phyloP scores from a whole-genome alignment of 2,113 vertebrate genomes.

The Pseudopipra pipra region DNA sequence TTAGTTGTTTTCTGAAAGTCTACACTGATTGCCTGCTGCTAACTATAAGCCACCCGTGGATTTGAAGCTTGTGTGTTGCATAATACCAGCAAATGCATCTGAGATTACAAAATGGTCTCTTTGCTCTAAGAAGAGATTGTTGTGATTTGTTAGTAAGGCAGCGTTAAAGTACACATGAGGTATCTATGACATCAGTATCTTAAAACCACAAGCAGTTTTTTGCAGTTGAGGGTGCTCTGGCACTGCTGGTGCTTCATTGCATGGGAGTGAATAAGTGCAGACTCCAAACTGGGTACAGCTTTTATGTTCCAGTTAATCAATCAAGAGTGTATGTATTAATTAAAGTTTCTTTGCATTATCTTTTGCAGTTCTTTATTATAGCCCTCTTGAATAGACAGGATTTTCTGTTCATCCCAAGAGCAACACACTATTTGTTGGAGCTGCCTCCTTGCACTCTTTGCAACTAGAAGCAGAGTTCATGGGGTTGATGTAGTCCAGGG shows the following conservation, averaged over 20 bases:
- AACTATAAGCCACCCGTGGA: not conserved
- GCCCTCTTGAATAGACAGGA: not conserved
- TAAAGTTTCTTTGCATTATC: not conserved
- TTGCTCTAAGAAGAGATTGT: conserved; percentile 12
- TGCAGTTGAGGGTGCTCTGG: not conserved
- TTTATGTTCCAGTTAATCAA: not conserved
- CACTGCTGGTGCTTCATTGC: not conserved
- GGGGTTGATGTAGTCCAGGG: not conserved
- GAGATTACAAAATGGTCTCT: conserved; percentile 37
- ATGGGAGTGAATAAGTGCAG: not conserved
- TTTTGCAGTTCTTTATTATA: not conserved
- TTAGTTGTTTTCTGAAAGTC: not conserved
- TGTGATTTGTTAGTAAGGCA: conserved; percentile 4
- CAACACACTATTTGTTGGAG: not conserved
- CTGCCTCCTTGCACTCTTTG: not conserved
- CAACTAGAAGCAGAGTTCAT: not conserved
- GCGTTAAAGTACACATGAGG: not conserved
- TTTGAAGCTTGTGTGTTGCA: conserved; percentile 19
- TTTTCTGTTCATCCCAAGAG: not conserved
- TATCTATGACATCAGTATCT: not conserved
- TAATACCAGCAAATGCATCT: conserved; percentile 20
- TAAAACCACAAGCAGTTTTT: not conserved
- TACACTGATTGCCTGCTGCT: not conserved
- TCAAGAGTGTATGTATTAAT: not conserved
- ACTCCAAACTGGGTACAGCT: not conserved